Base-by-base conservation (phyloP, 2,113 vertebrate species). In the Shinisaurus crocodilurus region DNA sequence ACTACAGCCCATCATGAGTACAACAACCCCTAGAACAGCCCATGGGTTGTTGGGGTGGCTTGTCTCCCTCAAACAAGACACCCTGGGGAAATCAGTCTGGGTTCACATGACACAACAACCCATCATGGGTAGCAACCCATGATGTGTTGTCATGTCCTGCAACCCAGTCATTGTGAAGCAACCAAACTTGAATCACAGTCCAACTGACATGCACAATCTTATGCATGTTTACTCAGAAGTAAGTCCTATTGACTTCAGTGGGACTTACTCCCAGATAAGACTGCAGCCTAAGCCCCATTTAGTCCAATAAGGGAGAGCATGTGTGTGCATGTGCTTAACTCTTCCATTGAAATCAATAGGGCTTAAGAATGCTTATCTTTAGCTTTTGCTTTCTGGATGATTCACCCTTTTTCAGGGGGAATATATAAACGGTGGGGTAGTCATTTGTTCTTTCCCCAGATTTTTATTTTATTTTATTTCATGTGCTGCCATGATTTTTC, bases 401-500 rank as follows among this genome's bases (percentile, higher is more conserved):
- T 90, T 94, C 74, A 27, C 8, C 37, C 80, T 91, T 60, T 76
- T 82, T 87, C 29, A 27, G 57, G 57, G 77, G 77, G 88, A 90
- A 90, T 87, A 12, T 69, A 90, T 88, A 90, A 74, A 95, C 91
- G 29, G 86, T 86, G 92, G 29, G 9, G 25, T 60, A 82, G 20
- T 86, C n/a, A 65, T 3, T 57, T 81, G 13, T 88, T 85, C 72
- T 29, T 84, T 93, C 82, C 88, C 81, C 87, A 79, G 63, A 57
- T 57, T 80, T 48, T 57, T 81, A 34, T 76, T 76, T 81, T 75
- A 13, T 95, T 89, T 89, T 93, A 91, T 54, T 96, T 95, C 95
- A 86, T 95, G 94, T 95, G 88, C 88, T 95, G 86, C 95, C 95
- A 89, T 95, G 93, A 96, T 94, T 95, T 97, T 96, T 95, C 92